Percentiles rank a stretch among this genome's conserved stretches.
Conservation (phyloP, 2,797 vertebrate species). For the Limosa lapponica region DNA sequence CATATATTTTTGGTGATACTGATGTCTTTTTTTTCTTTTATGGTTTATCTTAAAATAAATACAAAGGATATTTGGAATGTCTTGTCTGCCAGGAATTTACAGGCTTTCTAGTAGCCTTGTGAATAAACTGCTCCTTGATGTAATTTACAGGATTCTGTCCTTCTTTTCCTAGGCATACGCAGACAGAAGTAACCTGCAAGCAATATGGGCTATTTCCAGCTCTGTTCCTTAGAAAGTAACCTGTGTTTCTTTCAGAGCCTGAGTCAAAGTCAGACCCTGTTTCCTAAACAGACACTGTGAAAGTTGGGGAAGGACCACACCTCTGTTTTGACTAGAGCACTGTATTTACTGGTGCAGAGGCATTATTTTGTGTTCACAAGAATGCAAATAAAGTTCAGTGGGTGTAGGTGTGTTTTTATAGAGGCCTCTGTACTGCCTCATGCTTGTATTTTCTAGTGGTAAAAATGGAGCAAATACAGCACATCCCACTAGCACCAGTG, state of each 20-base stretch:
- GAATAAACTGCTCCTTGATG: background rate
- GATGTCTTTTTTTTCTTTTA: background rate
- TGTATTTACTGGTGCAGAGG: background rate
- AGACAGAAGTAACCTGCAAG: background rate
- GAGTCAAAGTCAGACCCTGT: background rate
- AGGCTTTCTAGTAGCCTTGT: background rate
- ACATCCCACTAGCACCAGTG: background rate
- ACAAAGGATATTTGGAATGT: background rate
- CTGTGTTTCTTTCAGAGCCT: background rate
- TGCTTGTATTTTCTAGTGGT: background rate
- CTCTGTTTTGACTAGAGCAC: background rate
- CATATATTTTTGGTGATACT: constrained; percentile 18
- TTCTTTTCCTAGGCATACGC: background rate
- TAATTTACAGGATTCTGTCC: background rate
- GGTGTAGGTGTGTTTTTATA: background rate
- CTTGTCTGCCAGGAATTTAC: background rate
- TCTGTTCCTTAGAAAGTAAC: background rate
- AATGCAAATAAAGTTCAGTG: background rate
- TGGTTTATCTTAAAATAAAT: constrained; percentile 38
- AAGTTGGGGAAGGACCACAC: background rate
- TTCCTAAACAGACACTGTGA: background rate
- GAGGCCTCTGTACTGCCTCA: background rate
- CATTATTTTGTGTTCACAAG: background rate
- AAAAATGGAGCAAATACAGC: background rate
- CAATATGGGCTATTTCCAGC: background rate